These are phyloP conservation scores for Chaenogobius annularis DNA, from an alignment of 2,113 vertebrate genomes.

Conservation along the genomic window DNA sequence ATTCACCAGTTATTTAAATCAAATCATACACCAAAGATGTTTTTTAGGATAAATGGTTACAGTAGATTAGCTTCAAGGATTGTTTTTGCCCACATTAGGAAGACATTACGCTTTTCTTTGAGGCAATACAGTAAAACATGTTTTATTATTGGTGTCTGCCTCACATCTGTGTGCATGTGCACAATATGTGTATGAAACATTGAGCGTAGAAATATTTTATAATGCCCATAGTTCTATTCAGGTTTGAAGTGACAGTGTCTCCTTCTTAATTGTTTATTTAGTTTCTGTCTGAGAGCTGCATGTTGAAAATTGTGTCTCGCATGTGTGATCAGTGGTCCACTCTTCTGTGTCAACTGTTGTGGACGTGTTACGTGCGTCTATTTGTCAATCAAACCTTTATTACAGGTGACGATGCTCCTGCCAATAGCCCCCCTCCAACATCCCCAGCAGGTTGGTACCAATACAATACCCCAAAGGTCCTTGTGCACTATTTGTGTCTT, in stretches of 20 bases:
- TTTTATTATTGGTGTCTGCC: no score
- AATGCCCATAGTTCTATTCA: constrained; percentile 6
- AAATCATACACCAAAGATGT: not conserved
- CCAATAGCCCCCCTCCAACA: constrained; percentile 67
- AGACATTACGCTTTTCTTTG: not conserved
- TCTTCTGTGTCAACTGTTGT: constrained; percentile 49
- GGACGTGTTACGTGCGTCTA: constrained; percentile 67
- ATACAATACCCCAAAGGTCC: constrained; percentile 18
- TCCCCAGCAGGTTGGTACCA: constrained; percentile 77
- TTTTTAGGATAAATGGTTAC: not conserved
- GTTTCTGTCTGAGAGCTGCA: constrained; percentile 31
- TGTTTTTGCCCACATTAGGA: not conserved
- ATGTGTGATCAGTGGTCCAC: constrained; percentile 42
- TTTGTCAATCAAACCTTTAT: constrained; percentile 77
- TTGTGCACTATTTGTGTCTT: constrained; percentile 7
- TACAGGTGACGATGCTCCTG: constrained; percentile 76
- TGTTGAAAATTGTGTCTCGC: constrained; percentile 38
- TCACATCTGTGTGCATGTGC: no score
- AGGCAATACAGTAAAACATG: not conserved
- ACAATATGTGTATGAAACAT: not conserved
- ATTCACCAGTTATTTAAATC: not conserved
- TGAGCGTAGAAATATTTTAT: not conserved
- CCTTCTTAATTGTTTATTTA: constrained; percentile 12
- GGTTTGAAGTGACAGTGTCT: not conserved
- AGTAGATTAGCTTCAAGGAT: not conserved